Conservation (phyloP, 2,888 invertebrate species). For the Parthenolecanium corni region DNA sequence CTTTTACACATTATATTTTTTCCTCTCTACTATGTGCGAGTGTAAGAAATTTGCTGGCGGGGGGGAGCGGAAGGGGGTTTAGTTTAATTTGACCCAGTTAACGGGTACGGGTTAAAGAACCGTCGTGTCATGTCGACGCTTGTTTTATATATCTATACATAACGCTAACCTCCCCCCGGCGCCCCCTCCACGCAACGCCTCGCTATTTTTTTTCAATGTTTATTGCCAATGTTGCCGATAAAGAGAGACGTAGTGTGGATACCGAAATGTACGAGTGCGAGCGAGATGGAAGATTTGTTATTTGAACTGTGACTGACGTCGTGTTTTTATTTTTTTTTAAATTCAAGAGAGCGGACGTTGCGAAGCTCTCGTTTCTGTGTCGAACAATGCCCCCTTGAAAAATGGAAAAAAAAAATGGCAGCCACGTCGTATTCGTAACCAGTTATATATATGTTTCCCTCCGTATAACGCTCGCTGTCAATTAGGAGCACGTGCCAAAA, state of each 20-base stretch:
- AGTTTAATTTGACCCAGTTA: conserved; percentile 27
- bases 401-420: too few relatives aligned
- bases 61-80: conserved; percentile 13
- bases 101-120: conserved; percentile 27
- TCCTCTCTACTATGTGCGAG: neutral
- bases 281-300: neutral
- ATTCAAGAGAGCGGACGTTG: neutral
- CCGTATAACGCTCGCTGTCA: too few relatives aligned
- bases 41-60: neutral
- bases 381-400: neutral
- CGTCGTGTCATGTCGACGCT: conserved; percentile 26
- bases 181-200: neutral
- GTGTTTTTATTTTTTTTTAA: too few relatives aligned
- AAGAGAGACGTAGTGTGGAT: too few relatives aligned
- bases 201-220: conserved; percentile 14
- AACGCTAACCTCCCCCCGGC: neutral
- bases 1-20: neutral
- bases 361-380: neutral
- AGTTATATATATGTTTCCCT: too few relatives aligned
- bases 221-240: conserved; percentile 24
- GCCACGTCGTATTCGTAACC: too few relatives aligned
- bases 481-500: too few relatives aligned
- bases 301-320: too few relatives aligned
- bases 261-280: neutral
- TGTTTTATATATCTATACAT: neutral